Percentiles rank a stretch among this genome's conserved stretches.
Conservation (phyloP, 2,797 vertebrate genomes). For the Amniataba percoides region DNA sequence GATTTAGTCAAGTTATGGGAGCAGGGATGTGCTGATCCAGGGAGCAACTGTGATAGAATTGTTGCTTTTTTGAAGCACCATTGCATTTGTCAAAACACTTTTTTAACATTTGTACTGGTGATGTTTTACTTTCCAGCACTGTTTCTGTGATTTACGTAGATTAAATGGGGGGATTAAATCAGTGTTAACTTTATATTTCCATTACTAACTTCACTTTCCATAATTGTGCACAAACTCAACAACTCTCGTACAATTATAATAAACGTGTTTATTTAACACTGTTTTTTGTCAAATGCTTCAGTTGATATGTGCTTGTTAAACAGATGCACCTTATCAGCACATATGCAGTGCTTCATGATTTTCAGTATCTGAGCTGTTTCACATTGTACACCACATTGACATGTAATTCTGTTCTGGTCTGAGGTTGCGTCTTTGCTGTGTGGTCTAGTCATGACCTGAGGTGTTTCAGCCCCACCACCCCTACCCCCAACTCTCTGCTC, state of each 20-base stretch:
- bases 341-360: not conserved
- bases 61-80: not conserved
- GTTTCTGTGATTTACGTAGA: not conserved
- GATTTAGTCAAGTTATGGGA: too few relatives aligned
- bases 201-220: not conserved
- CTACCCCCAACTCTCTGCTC: constrained; percentile 47
- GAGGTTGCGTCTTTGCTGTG: constrained; percentile 47
- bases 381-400: constrained; percentile 13
- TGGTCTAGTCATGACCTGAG: constrained; percentile 67
- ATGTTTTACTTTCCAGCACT: not conserved
- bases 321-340: not conserved
- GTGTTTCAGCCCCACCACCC: constrained; percentile 40
- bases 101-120: not conserved
- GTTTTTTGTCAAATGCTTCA: not conserved
- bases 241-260: not conserved
- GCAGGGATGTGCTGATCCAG: not conserved
- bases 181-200: not conserved
- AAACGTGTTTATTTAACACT: not conserved
- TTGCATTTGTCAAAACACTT: not conserved
- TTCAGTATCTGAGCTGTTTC: constrained; percentile 1
- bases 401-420: constrained; percentile 29
- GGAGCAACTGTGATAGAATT: not conserved
- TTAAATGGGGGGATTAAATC: not conserved
- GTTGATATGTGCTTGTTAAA: not conserved
- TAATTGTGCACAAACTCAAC: not conserved